Evolutionary conservation across 2,797 vertebrate genomes (phyloP), one percentile per base, ranked within the genome.

Genomic region (Merluccius polli): DNA sequence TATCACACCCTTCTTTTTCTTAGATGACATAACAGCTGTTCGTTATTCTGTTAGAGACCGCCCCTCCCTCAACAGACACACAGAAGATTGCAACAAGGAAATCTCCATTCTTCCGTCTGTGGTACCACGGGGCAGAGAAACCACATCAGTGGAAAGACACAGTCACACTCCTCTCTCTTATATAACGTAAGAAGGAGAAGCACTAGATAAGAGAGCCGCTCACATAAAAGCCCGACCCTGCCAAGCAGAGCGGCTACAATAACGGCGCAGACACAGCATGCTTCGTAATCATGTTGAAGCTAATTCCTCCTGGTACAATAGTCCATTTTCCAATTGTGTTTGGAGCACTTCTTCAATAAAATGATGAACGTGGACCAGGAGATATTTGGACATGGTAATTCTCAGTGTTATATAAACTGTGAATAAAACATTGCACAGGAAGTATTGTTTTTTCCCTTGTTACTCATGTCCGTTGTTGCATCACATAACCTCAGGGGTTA

Each of bases 121-220:
- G 84, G 78, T 84, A 87, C 86, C 81, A 84, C 75, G 71, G 79
- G 78, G 84, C 70, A 85, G 75, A 85, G 75, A 88, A 83, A 86
- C 83, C 82, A 73, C 74, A 75, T 78, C 82, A 87, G 81, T 88
- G 80, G 85, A 87, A 88, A 90, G 83, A 89, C 87, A n/a, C 82
- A 87, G 86, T 87, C 84, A 80, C 79, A 83, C 83, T 71, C 74
- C 80, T 76, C 72, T 69, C 69, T 41, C 84, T 89, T 84, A 79
- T 74, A 77, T 82, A 83, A 87, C 74, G 71, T 75, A 73, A 76
- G 71, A 78, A 48, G n/a, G n/a, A n/a, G 16, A 77, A 81, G 12
- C 36, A 38, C 36, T 33, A 2, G 7, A 38, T 38, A 77, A 83
- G 82, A 73, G n/a, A 73, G 78, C 73, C 13, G 24, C 21, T 18